Conservation (phyloP, 2,888 invertebrate species). For the Leistus spinibarbis region DNA sequence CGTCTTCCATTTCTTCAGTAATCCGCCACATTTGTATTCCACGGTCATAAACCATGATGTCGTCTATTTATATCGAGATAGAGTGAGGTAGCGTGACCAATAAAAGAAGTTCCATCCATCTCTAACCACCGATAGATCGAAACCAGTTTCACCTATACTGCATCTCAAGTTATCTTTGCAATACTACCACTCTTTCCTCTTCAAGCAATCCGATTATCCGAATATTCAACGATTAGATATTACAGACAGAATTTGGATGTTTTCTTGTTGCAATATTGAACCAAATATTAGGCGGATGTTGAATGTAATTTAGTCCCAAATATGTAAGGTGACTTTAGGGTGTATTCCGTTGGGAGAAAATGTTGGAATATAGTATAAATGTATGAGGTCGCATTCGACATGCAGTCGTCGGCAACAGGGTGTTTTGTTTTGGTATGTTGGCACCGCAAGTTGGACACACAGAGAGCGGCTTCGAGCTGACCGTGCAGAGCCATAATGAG, state of each 20-base stretch:
- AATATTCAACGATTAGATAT: too few species aligned
- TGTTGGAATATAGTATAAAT: background rate
- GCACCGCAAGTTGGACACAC: slow-evolving; percentile 13
- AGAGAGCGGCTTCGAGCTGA: background rate
- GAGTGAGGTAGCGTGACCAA: slow-evolving; percentile 5
- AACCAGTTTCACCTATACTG: background rate
- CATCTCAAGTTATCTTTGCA: background rate
- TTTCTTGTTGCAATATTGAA: too few species aligned
- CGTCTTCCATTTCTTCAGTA: slow-evolving; percentile 9
- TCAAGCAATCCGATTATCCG: too few species aligned
- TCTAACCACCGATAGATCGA: background rate
- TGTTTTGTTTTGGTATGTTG: slow-evolving; percentile 23
- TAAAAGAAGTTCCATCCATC: slow-evolving; percentile 23
- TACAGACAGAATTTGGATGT: too few species aligned
- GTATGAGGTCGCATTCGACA: background rate
- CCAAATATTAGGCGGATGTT: too few species aligned
- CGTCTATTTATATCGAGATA: slow-evolving; percentile 24
- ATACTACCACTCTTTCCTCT: background rate
- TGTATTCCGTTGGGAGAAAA: background rate
- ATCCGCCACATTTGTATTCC: slow-evolving; percentile 29
- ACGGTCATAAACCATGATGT: slow-evolving; percentile 11
- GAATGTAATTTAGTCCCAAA: too few species aligned
- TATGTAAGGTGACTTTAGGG: too few species aligned
- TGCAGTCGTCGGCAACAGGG: slow-evolving; percentile 9
- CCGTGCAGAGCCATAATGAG: slow-evolving; percentile 8